phyloP scores from a whole-genome alignment of 2,888 invertebrate species.

The Drosophila algonquin region DNA sequence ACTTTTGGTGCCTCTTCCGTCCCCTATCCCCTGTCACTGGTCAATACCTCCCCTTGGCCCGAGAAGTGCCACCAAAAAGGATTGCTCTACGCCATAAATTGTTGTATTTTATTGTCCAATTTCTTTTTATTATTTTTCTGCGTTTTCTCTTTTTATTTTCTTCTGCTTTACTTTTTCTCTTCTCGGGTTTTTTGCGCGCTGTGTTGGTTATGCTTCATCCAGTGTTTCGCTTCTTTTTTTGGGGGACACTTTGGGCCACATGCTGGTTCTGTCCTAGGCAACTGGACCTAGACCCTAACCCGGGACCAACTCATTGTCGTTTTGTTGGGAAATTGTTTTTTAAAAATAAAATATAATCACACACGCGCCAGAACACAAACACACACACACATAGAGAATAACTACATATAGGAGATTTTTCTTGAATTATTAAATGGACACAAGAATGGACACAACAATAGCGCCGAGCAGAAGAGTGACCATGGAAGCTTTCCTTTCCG shows the following conservation, averaged over 20 bases:
- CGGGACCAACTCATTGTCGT: constrained; percentile 62
- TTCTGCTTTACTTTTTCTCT: constrained; percentile 7
- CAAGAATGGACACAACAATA: constrained; percentile 44
- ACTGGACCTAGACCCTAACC: constrained; percentile 26
- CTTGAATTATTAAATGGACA: constrained; percentile 72
- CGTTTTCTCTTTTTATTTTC: constrained; percentile 18
- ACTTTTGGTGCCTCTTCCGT: constrained; percentile 59
- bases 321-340: constrained; percentile 70
- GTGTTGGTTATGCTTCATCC: constrained; percentile 74
- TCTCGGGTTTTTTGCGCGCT: constrained; percentile 59
- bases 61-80: constrained; percentile 73
- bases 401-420: constrained; percentile 28
- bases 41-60: constrained; percentile 18
- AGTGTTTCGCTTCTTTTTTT: constrained; percentile 57
- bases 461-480: neutral
- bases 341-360: constrained; percentile 57
- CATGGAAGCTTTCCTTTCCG: neutral
- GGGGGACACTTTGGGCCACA: constrained; percentile 68
- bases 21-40: neutral
- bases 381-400: constrained; percentile 18
- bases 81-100: constrained; percentile 77
- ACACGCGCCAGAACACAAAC: constrained; percentile 35
- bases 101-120: constrained; percentile 79
- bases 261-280: constrained; percentile 60
- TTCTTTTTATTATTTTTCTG: constrained; percentile 77